These are phyloP conservation scores for Agapornis roseicollis DNA, from an alignment of 2,113 vertebrate species.

Conservation along the genomic window DNA sequence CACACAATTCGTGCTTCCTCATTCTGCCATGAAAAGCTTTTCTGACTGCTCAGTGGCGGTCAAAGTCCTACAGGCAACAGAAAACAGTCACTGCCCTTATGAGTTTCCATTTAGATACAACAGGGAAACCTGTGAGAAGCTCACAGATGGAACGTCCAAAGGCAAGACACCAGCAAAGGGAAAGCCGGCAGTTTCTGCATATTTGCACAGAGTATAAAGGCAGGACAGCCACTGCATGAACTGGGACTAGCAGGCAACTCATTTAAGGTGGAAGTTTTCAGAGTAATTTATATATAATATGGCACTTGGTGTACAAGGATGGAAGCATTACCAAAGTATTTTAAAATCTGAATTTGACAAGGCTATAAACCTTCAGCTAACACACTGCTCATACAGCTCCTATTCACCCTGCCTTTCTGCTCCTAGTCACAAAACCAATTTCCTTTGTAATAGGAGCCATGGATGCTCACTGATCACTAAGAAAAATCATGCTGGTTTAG, in stretches of 20 bases:
- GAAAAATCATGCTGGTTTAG: not conserved
- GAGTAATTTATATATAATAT: not conserved
- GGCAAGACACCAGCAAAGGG: not conserved
- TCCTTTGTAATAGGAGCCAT: not conserved
- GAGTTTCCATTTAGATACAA: not conserved
- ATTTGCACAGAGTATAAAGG: rapidly evolving
- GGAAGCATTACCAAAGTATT: not conserved
- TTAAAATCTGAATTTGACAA: not conserved
- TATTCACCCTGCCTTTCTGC: not conserved
- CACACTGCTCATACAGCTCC: not conserved
- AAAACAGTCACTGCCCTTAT: not conserved
- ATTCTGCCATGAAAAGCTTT: not conserved
- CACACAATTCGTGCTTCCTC: not conserved
- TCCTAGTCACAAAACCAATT: not conserved
- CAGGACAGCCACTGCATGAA: not conserved
- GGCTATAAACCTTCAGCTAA: not conserved
- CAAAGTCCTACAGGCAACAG: not conserved
- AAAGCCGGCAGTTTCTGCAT: not conserved
- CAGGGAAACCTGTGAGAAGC: not conserved
- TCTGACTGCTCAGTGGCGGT: not conserved
- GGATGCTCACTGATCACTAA: not conserved
- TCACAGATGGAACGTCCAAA: not conserved
- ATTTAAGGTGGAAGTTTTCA: not conserved
- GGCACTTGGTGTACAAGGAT: not conserved
- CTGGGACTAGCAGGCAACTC: not conserved